phyloP scores from a whole-genome alignment of 2,797 vertebrate genomes.

The Avahi laniger region DNA sequence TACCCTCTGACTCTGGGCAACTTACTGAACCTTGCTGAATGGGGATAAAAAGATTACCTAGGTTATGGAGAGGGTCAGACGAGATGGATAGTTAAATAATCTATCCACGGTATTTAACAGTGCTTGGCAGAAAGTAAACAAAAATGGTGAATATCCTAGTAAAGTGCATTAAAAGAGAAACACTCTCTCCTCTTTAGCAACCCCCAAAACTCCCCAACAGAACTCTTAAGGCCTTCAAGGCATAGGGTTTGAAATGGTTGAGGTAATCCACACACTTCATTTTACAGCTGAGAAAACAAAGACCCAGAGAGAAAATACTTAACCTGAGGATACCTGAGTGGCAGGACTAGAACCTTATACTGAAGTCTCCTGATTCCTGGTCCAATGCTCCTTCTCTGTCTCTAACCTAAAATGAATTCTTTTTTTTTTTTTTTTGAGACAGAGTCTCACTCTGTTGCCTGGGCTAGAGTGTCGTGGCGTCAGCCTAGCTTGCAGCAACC shows the following conservation, averaged over 20 bases:
- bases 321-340: neutral
- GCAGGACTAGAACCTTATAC: neutral
- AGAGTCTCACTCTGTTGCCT: no score
- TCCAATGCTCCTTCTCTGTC: neutral
- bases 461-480: no score
- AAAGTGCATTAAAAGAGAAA: neutral
- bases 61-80: neutral
- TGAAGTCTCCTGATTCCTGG: neutral
- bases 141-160: neutral
- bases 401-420: conserved; percentile 16
- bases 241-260: neutral
- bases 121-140: neutral
- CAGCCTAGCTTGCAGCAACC: no score
- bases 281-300: neutral
- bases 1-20: neutral
- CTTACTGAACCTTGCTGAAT: neutral
- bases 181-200: neutral
- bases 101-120: neutral
- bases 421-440: no score
- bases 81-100: neutral
- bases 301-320: neutral
- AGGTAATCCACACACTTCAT: neutral
- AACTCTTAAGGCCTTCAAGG: neutral
- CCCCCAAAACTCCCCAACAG: neutral
- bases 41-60: neutral